These are phyloP conservation scores for Apogon talboti DNA, from an alignment of 2,797 vertebrate species.

Conservation along the genomic window DNA sequence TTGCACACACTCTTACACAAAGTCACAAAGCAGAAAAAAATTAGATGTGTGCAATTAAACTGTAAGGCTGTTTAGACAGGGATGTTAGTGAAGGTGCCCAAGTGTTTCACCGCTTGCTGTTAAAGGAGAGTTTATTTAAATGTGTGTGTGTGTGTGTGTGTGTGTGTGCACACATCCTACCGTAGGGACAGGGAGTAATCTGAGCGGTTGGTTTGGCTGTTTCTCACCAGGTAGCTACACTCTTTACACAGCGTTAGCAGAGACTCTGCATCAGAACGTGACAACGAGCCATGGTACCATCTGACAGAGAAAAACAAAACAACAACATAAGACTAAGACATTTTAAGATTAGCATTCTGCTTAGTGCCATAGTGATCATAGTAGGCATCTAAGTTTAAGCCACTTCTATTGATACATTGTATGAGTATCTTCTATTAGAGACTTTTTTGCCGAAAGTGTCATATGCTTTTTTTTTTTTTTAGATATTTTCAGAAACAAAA, in stretches of 20 bases:
- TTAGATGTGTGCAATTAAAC: constrained; percentile 39
- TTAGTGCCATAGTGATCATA: background rate
- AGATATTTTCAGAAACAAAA: too few species aligned
- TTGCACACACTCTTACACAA: constrained; percentile 14
- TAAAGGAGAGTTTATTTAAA: background rate
- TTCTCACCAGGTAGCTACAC: constrained; percentile 94
- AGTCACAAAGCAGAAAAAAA: constrained; percentile 9
- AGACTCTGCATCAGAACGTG: constrained; percentile 89
- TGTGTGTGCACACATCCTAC: constrained; percentile 74
- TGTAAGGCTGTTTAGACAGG: constrained; percentile 14
- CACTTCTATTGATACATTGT: too few species aligned
- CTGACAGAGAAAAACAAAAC: constrained; percentile 68
- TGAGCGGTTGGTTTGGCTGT: constrained; percentile 89
- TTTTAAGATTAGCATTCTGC: background rate
- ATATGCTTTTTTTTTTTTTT: too few species aligned
- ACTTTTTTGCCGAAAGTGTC: too few species aligned
- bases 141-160: constrained; percentile 1
- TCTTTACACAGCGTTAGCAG: constrained; percentile 91
- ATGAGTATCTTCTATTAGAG: too few species aligned
- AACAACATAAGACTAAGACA: background rate
- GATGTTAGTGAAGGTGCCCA: constrained; percentile 1
- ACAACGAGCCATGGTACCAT: constrained; percentile 94
- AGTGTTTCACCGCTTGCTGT: background rate
- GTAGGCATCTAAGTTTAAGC: background rate
- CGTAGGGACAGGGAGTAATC: constrained; percentile 92